Evolutionary conservation across 2,113 vertebrate genomes (phyloP).

Genomic region (Cisticola juncidis): DNA sequence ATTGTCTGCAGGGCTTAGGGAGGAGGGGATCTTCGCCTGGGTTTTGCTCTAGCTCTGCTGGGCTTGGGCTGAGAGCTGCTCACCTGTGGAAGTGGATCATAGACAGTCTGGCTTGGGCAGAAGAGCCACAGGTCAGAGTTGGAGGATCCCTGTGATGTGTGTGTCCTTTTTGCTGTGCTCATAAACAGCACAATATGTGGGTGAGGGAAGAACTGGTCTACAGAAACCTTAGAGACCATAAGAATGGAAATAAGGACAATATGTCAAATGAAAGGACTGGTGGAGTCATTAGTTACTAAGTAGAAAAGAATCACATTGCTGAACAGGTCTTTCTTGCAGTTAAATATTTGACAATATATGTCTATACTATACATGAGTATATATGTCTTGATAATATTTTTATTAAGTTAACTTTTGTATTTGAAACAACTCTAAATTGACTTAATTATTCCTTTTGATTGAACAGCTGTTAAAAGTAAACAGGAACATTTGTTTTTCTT

Average conservation of each 20-base stretch:
- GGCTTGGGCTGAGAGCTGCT: neutral
- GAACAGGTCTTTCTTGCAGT: neutral
- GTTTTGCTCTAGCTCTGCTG: neutral
- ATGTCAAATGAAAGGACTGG: neutral
- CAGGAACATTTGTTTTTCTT: conserved; percentile 12
- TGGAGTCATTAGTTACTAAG: neutral
- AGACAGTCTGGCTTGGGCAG: neutral
- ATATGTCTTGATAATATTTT: neutral
- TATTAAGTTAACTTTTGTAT: neutral
- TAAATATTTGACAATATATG: neutral
- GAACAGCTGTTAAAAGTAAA: neutral
- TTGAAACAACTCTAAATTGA: neutral
- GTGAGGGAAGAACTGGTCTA: neutral
- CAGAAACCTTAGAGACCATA: neutral
- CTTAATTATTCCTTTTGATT: conserved; percentile 9
- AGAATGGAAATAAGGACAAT: neutral
- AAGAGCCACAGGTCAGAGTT: neutral
- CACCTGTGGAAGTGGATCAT: neutral
- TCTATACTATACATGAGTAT: neutral
- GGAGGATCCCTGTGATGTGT: neutral
- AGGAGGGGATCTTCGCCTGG: neutral
- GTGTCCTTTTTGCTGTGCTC: neutral
- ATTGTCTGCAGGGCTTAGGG: neutral
- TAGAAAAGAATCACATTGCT: neutral
- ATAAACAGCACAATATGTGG: rapidly evolving